These are phyloP conservation scores for Rallus crepitans DNA, from an alignment of 2,797 vertebrate genomes.

Conservation along the genomic window DNA sequence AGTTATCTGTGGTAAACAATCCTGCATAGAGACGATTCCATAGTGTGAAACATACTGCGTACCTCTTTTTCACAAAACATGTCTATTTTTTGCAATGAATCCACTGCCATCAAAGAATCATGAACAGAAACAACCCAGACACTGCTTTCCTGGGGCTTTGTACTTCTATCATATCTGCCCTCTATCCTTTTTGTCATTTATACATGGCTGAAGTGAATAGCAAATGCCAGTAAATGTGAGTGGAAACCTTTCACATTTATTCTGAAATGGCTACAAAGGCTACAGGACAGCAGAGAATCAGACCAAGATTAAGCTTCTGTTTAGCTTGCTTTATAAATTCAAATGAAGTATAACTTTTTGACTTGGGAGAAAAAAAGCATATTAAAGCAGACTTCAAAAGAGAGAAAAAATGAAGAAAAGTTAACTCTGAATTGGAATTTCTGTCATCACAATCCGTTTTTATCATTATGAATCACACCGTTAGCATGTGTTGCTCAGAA, in stretches of 20 bases:
- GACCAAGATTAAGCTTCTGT: conserved; percentile 28
- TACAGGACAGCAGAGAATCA: conserved; percentile 17
- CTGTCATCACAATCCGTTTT: background rate
- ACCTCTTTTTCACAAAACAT: background rate
- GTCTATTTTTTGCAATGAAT: background rate
- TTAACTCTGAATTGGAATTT: conserved; percentile 15
- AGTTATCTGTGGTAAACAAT: background rate
- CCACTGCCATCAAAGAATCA: background rate
- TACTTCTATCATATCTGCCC: background rate
- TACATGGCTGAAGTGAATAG: conserved; percentile 15
- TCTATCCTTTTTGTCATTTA: background rate
- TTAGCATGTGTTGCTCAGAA: background rate
- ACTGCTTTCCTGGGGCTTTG: background rate
- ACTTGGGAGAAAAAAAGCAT: background rate
- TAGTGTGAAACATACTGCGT: background rate
- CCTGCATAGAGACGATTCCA: background rate
- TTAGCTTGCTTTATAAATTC: conserved; percentile 46
- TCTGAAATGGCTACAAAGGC: conserved; percentile 35
- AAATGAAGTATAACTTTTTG: conserved; percentile 39
- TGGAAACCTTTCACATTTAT: conserved; percentile 39
- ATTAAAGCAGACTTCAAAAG: conserved; percentile 29
- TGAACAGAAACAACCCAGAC: background rate
- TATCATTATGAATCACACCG: background rate
- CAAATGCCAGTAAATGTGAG: background rate
- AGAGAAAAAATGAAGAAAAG: background rate